Conservation (phyloP, 53 echinoderm and acorn worm species). For the Holothuria scabra region DNA sequence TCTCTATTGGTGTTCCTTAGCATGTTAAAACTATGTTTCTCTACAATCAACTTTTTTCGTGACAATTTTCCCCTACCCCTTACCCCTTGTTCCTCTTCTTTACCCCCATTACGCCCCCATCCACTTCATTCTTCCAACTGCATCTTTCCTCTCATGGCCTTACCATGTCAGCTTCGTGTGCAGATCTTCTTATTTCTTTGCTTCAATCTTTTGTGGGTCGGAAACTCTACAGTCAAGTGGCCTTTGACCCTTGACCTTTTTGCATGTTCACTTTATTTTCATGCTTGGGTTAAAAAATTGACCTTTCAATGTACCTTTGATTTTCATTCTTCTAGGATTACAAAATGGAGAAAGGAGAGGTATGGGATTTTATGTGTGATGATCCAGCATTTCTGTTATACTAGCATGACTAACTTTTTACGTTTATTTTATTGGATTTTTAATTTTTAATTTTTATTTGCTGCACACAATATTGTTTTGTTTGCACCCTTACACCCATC, state of each 20-base stretch:
- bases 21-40: no score
- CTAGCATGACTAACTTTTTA: no score
- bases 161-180: slow-evolving; percentile 1
- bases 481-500: no score
- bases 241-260: neutral
- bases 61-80: no score
- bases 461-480: no score
- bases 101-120: no score
- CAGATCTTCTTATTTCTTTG: neutral
- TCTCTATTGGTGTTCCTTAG: no score
- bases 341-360: slow-evolving; percentile 99
- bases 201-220: neutral
- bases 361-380: slow-evolving; percentile 17
- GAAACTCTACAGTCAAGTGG: neutral
- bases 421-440: no score
- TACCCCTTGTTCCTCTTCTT: no score
- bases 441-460: no score
- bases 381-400: no score
- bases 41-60: no score
- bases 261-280: neutral
- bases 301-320: slow-evolving; percentile 48
- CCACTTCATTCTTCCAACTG: neutral
- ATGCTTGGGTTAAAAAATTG: slow-evolving; percentile 13
- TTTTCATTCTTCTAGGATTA: slow-evolving; percentile 77
- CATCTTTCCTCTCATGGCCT: neutral